A percentile compares a stretch with the other conserved stretches of the same genome.
Conservation (phyloP, 1,140 invertebrate species). For the Neocloeon triangulifer region DNA sequence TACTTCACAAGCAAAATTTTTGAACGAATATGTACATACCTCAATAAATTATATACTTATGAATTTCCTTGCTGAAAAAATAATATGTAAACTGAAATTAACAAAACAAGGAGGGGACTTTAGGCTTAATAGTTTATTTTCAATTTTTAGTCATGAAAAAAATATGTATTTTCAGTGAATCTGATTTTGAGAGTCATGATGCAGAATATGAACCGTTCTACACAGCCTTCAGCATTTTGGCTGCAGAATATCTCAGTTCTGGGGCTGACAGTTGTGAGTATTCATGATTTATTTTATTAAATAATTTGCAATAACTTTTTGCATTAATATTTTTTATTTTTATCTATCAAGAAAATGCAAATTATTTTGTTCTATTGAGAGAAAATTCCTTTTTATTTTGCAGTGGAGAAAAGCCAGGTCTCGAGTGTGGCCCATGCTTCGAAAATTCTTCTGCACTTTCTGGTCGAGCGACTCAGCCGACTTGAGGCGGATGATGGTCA, state of each 20-base stretch:
- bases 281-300: too few species aligned
- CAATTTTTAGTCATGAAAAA: background rate
- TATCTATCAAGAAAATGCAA: background rate
- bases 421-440: slow-evolving; percentile 27
- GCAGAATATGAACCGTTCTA: slow-evolving; percentile 53
- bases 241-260: slow-evolving; percentile 47
- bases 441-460: slow-evolving; percentile 28
- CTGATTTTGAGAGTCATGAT: slow-evolving; percentile 46
- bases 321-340: too few species aligned
- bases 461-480: slow-evolving; percentile 25
- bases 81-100: too few species aligned
- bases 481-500: slow-evolving; percentile 7
- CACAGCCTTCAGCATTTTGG: slow-evolving; percentile 46
- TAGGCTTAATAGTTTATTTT: background rate
- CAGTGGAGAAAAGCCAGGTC: slow-evolving; percentile 38
- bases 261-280: slow-evolving; percentile 42
- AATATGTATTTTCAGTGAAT: slow-evolving; percentile 34
- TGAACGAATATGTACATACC: too few species aligned
- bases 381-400: slow-evolving; percentile 8
- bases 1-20: too few species aligned
- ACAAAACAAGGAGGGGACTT: too few species aligned
- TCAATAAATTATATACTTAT: too few species aligned
- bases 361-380: slow-evolving; percentile 1
- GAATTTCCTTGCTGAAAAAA: too few species aligned
- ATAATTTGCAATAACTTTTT: too few species aligned